Percentiles rank a stretch among this genome's conserved stretches.
phyloP scores from a whole-genome alignment of 2,888 invertebrate genomes.

The Cyrtodaria siliqua region DNA sequence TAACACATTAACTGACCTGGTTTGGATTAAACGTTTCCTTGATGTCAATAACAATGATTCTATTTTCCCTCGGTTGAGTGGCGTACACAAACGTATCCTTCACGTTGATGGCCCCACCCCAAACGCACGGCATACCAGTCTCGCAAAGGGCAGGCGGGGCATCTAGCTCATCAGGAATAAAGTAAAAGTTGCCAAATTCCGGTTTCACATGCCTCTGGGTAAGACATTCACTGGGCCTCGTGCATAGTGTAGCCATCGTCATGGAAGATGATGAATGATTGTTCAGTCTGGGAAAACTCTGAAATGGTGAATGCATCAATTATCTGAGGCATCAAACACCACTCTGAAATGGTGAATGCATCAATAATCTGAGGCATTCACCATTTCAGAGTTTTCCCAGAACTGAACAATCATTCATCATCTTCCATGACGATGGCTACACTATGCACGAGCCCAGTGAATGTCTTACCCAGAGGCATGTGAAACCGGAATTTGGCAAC shows the following conservation, averaged over 20 bases:
- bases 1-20: too few species aligned
- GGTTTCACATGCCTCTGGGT: slow-evolving; percentile 91
- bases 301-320: too few species aligned
- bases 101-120: slow-evolving; percentile 91
- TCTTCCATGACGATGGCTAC: slow-evolving; percentile 92
- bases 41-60: slow-evolving; percentile 91
- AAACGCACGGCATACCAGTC: slow-evolving; percentile 88
- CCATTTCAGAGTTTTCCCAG: too few species aligned
- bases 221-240: slow-evolving; percentile 90
- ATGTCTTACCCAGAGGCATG: slow-evolving; percentile 91
- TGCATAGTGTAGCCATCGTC: slow-evolving; percentile 92
- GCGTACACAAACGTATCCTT: slow-evolving; percentile 90
- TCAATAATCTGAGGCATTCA: too few species aligned
- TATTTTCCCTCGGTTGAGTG: slow-evolving; percentile 90
- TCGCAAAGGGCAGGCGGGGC: slow-evolving; percentile 85
- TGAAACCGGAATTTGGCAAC: slow-evolving; percentile 91
- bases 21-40: slow-evolving; percentile 84
- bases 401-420: slow-evolving; percentile 89
- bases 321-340: too few species aligned
- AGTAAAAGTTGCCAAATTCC: slow-evolving; percentile 90
- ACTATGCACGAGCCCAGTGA: slow-evolving; percentile 91
- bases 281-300: too few species aligned
- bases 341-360: too few species aligned
- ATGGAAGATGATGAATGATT: slow-evolving; percentile 91
- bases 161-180: slow-evolving; percentile 79